Evolutionary conservation across 2,113 vertebrate species (phyloP), one percentile per base, ranked within the genome.

Genomic region (Myotis brandtii): DNA sequence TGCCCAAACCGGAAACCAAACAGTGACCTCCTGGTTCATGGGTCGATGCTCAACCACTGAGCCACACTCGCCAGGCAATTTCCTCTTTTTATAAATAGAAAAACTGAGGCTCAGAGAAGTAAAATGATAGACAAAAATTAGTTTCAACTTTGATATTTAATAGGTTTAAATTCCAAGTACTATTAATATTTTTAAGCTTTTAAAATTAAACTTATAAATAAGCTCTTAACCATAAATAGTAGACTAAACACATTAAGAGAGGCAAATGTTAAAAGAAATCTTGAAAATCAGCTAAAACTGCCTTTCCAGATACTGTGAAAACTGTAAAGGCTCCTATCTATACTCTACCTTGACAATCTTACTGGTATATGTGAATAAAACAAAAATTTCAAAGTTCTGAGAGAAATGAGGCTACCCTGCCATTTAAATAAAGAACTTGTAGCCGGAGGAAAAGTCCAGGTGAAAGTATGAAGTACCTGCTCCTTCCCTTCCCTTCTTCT

Each of bases 121-220:
- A 64, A 86, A 95, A 81, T 59, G 21, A 89, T 2, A 67, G n/a
- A 25, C 25, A 82, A 70, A 87, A 67, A 20, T 77, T 54, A 67
- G 32, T 56, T 75, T 72, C 27, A 83, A 56, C 37, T 93, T 86
- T 81, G 23, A 20, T 62, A 85, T 64, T 79, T 86, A 79, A 40
- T 12, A 69, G 21, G 30, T 80, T 92, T 91, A 48, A 91, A 82
- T 81, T 86, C 59, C 76, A 95, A 67, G 18, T 62, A 93, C 10
- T 17, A 84, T 84, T 73, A 79, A 10, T 48, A 89, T 64, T 64
- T 89, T 23, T 85, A 86, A 75, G 40, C 30, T 93, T 93, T 80
- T 73, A 73, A 77, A 77, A 64, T 86, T 89, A 86, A 93, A 89
- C 32, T 75, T 75, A 70, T 37, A 21, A 54, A 1, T 48, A 27